A percentile compares a stretch with the other conserved stretches of the same genome.
phyloP scores from a whole-genome alignment of 2,113 vertebrate genomes.

The Oophaga pumilio region DNA sequence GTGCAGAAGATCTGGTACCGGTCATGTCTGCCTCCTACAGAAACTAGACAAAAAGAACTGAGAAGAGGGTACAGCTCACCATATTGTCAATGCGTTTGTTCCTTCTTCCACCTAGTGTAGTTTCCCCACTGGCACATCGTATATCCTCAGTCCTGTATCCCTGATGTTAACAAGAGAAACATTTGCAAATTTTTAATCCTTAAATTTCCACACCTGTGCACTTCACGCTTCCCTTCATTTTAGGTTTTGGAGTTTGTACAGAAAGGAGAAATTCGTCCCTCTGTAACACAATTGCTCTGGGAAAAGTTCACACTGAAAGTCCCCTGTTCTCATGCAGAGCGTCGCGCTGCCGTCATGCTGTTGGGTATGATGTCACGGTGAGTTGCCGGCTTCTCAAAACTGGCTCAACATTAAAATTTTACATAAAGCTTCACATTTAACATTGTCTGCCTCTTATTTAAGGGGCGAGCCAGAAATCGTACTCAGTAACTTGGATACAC shows the following conservation, averaged over 20 bases:
- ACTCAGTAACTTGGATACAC: conserved; percentile 89
- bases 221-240: too few species aligned
- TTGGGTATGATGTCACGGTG: conserved; percentile 93
- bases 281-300: conserved; percentile 89
- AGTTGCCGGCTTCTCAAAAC: conserved; percentile 49
- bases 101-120: too few species aligned
- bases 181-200: too few species aligned
- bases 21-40: too few species aligned
- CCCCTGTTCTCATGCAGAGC: conserved; percentile 74
- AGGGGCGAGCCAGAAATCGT: conserved; percentile 91
- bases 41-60: too few species aligned
- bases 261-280: conserved; percentile 79
- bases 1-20: too few species aligned
- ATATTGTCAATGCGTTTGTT: too few species aligned
- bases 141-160: too few species aligned
- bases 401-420: neutral
- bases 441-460: neutral
- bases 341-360: conserved; percentile 82
- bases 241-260: conserved; percentile 91
- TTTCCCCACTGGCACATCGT: too few species aligned
- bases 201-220: too few species aligned
- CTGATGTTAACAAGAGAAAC: too few species aligned
- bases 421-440: neutral
- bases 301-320: conserved; percentile 83
- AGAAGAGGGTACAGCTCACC: too few species aligned